These are phyloP conservation scores for Drosophila nr. perissopoda DNA, from an alignment of 2,888 invertebrate species.

Conservation along the genomic window DNA sequence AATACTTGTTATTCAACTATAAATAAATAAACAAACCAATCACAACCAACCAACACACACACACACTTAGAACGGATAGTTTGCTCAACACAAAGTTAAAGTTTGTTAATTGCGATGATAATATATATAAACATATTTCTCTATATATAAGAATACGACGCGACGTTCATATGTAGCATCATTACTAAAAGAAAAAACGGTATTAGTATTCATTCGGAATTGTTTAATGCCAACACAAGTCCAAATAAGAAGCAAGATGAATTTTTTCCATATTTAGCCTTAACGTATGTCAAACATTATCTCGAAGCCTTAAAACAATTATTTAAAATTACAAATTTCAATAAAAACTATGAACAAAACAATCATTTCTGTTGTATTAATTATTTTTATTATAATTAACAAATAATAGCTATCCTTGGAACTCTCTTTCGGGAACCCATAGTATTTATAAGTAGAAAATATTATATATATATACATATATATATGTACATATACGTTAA, in stretches of 20 bases:
- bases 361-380: conserved; percentile 1
- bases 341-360: conserved; percentile 62
- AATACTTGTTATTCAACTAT: conserved; percentile 51
- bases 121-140: conserved; percentile 27
- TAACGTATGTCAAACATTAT: conserved; percentile 72
- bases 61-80: conserved; percentile 59
- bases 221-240: conserved; percentile 50
- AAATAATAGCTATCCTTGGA: not conserved
- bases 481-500: not conserved
- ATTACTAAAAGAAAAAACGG: conserved; percentile 3
- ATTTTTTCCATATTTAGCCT: conserved; percentile 78
- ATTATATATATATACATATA: not conserved
- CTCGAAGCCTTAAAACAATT: conserved; percentile 74
- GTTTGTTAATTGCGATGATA: conserved; percentile 54
- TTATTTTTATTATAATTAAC: not conserved
- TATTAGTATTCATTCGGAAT: conserved; percentile 40
- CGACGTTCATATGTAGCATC: conserved; percentile 10
- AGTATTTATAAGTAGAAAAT: not conserved
- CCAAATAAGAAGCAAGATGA: conserved; percentile 58
- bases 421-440: not conserved
- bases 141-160: conserved; percentile 29
- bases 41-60: conserved; percentile 28
- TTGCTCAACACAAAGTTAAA: conserved; percentile 67
- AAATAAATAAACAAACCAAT: conserved; percentile 30
- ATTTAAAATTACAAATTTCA: conserved; percentile 73